Percentiles rank a stretch among this genome's conserved stretches.
These are phyloP conservation scores for Sander vitreus DNA, from an alignment of 2,113 vertebrate genomes.

Conservation along the genomic window DNA sequence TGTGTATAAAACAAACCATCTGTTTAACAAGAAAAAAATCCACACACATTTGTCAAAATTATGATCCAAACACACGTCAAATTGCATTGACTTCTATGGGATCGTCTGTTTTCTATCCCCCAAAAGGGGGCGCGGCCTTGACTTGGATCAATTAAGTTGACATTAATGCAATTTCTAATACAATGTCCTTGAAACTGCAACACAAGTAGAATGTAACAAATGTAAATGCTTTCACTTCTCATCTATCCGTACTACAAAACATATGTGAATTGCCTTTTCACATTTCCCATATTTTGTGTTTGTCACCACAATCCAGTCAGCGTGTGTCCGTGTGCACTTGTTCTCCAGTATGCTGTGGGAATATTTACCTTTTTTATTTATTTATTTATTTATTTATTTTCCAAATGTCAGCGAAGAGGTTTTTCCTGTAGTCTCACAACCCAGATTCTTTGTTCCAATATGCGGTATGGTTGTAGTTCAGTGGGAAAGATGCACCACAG, in stretches of 20 bases:
- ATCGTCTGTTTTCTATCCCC: too few species aligned
- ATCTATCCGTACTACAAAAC: background rate
- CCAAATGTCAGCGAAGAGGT: constrained; percentile 8
- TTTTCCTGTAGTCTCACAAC: background rate
- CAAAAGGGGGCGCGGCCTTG: too few species aligned
- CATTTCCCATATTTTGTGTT: background rate
- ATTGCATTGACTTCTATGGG: too few species aligned
- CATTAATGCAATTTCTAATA: background rate
- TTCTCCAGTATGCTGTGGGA: background rate
- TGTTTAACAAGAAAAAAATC: too few species aligned
- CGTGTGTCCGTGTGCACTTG: background rate
- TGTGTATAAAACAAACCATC: too few species aligned
- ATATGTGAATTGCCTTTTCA: background rate
- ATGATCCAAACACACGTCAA: too few species aligned
- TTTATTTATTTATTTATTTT: background rate
- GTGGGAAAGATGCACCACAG: background rate
- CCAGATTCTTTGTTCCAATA: background rate
- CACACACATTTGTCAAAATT: too few species aligned
- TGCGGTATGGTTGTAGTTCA: background rate
- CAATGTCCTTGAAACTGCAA: background rate
- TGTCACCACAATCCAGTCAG: background rate
- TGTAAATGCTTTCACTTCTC: too few species aligned
- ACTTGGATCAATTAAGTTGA: constrained; percentile 5
- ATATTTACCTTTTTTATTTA: background rate
- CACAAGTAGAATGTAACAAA: too few species aligned